A percentile compares a stretch with the other conserved stretches of the same genome.
Conservation (phyloP, 1,140 invertebrate genomes). For the Caenorhabditis tropicalis region DNA sequence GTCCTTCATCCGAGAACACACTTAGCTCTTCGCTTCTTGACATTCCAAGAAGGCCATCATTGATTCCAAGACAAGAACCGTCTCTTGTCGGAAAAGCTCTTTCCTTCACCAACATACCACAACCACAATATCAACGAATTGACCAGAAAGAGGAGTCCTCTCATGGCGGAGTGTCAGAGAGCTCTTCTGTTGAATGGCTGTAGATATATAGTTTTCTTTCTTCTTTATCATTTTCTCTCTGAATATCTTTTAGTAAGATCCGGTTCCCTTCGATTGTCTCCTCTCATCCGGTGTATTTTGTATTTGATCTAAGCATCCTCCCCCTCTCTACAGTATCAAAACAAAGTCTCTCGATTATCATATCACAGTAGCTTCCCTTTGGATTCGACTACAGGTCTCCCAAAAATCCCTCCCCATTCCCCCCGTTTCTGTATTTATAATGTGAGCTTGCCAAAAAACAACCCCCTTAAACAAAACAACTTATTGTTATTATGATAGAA, state of each 20-base stretch:
- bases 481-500: conserved; percentile 23
- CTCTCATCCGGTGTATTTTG: not conserved
- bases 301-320: not conserved
- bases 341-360: not conserved
- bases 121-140: conserved; percentile 30
- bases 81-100: conserved; percentile 47
- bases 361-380: conserved; percentile 26
- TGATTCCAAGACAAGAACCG: conserved; percentile 32
- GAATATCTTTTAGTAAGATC: not conserved
- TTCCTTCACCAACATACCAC: conserved; percentile 6
- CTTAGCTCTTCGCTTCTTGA: conserved; percentile 21
- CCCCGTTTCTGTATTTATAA: conserved; percentile 39
- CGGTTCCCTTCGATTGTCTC: not conserved
- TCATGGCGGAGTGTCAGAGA: not conserved
- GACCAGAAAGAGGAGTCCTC: conserved; percentile 1
- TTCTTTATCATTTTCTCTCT: not conserved
- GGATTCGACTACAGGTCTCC: not conserved
- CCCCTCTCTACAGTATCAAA: not conserved
- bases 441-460: conserved; percentile 38
- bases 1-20: conserved; percentile 8
- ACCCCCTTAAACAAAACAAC: not conserved
- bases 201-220: not conserved
- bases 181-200: conserved; percentile 30
- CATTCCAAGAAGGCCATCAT: conserved; percentile 28
- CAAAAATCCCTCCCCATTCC: not conserved